These are phyloP conservation scores for Melitaea athalia DNA, from an alignment of 2,888 invertebrate species.

Conservation along the genomic window DNA sequence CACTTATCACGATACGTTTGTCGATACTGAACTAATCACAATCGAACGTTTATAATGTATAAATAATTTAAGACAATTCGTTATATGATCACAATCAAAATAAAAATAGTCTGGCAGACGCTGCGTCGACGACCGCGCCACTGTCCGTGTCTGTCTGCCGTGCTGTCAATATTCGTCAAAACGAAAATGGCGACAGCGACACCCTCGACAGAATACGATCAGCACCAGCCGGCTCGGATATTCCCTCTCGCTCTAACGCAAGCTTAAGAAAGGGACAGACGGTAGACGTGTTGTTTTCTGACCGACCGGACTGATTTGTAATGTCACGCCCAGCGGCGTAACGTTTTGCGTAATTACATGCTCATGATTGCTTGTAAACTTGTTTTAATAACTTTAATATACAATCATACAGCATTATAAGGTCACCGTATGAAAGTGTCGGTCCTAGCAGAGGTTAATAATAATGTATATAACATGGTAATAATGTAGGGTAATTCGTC, in stretches of 20 bases:
- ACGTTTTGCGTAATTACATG: slow-evolving; percentile 81
- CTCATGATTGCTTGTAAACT: slow-evolving; percentile 74
- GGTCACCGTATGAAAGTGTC: slow-evolving; percentile 72
- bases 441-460: slow-evolving; percentile 66
- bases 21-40: slow-evolving; percentile 59
- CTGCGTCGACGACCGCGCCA: slow-evolving; percentile 78
- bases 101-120: slow-evolving; percentile 80
- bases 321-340: slow-evolving; percentile 83
- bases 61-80: slow-evolving; percentile 55
- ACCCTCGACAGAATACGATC: slow-evolving; percentile 83
- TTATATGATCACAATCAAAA: slow-evolving; percentile 79
- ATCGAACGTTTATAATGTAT: slow-evolving; percentile 48
- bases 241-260: slow-evolving; percentile 52
- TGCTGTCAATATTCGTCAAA: slow-evolving; percentile 89
- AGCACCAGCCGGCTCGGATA: slow-evolving; percentile 66
- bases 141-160: slow-evolving; percentile 82
- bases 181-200: slow-evolving; percentile 89
- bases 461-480: slow-evolving; percentile 53
- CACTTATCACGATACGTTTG: slow-evolving; percentile 62
- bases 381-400: slow-evolving; percentile 79
- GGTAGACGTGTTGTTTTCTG: slow-evolving; percentile 73
- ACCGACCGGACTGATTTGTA: slow-evolving; percentile 78
- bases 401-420: slow-evolving; percentile 66
- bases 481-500: slow-evolving; percentile 66
- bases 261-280: slow-evolving; percentile 54